Evolutionary conservation across 2,888 invertebrate species (phyloP).

Genomic region (Elmis aenea): DNA sequence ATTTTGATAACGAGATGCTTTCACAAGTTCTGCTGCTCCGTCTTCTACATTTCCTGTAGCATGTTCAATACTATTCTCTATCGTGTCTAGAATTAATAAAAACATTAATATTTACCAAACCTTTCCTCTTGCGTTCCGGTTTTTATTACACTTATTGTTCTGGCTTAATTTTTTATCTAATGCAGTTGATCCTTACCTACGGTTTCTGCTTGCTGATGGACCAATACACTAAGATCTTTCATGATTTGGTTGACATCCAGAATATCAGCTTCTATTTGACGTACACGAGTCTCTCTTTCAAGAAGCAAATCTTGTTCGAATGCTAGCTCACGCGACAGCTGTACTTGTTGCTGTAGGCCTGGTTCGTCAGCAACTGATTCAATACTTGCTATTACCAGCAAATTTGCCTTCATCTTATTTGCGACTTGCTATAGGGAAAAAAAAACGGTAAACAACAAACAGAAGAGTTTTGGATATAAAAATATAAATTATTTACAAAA

Average conservation of each 20-base stretch:
- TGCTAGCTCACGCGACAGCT: constrained; percentile 56
- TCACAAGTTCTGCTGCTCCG: constrained; percentile 73
- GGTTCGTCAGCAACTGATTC: constrained; percentile 36
- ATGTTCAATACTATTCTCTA: constrained; percentile 75
- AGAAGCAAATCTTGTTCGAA: constrained; percentile 75
- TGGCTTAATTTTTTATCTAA: too few species aligned
- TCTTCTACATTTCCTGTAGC: constrained; percentile 70
- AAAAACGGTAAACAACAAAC: too few species aligned
- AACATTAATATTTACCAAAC: constrained; percentile 58
- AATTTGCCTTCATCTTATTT: constrained; percentile 62
- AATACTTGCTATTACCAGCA: constrained; percentile 43
- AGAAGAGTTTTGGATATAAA: too few species aligned
- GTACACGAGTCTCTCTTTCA: constrained; percentile 75
- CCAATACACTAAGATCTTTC: constrained; percentile 66
- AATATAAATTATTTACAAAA: too few species aligned
- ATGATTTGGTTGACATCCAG: constrained; percentile 81
- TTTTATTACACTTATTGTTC: too few species aligned
- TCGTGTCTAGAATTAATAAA: constrained; percentile 59
- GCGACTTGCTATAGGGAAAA: constrained; percentile 60
- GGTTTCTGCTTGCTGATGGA: constrained; percentile 65
- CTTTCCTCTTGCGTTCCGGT: constrained; percentile 67
- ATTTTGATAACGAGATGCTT: constrained; percentile 75
- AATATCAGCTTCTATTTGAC: constrained; percentile 75
- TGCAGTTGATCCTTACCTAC: constrained; percentile 60
- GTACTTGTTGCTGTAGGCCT: constrained; percentile 45